Conservation (phyloP, 2,113 vertebrate species). For the Pipra filicauda region DNA sequence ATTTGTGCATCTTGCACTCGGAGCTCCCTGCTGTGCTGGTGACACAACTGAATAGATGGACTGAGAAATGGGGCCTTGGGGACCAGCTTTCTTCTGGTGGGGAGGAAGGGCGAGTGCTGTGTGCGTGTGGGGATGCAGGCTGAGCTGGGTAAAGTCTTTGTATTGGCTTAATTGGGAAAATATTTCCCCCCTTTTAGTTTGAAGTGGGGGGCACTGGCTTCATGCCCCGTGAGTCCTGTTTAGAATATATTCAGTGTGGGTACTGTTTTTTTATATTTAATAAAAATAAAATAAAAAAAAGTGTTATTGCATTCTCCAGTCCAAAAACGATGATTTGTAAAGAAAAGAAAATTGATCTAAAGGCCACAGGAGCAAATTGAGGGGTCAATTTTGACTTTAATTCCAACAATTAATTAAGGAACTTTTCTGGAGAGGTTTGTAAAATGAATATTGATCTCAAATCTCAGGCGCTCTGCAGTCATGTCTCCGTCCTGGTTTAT, state of each 20-base stretch:
- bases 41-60: not conserved
- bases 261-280: not conserved
- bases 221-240: not conserved
- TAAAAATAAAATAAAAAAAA: not conserved
- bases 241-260: not conserved
- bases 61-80: not conserved
- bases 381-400: constrained; percentile 58
- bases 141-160: rapidly evolving
- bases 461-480: constrained; percentile 24
- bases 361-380: constrained; percentile 29
- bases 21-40: not conserved
- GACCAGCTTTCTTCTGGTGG: not conserved
- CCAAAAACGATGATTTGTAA: not conserved
- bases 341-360: constrained; percentile 44
- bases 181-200: not conserved
- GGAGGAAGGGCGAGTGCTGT: not conserved
- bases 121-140: rapidly evolving
- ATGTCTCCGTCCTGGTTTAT: constrained; percentile 39
- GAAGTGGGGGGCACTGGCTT: not conserved
- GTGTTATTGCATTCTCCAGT: not conserved
- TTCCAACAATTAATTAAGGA: constrained; percentile 65
- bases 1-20: not conserved
- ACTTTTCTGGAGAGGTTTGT: constrained; percentile 47
- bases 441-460: constrained; percentile 59
- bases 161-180: not conserved